phyloP scores from a whole-genome alignment of 2,888 invertebrate genomes.

The Limnephilus marmoratus region DNA sequence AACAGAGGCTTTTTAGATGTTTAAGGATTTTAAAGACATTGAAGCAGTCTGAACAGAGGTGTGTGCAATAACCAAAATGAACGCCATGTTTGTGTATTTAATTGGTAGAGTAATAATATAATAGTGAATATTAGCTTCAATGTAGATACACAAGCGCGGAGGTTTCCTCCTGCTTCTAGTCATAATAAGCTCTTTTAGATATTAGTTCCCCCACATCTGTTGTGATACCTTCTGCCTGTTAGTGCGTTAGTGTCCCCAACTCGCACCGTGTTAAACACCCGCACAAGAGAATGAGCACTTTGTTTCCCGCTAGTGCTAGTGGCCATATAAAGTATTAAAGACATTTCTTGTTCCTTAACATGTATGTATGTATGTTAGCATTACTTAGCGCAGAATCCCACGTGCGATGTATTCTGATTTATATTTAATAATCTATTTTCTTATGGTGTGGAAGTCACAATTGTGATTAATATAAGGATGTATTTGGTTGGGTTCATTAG shows the following conservation, averaged over 20 bases:
- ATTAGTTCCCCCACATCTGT: neutral
- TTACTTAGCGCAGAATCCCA: neutral
- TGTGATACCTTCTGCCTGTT: neutral
- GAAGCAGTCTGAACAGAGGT: conserved; percentile 6
- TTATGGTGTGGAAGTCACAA: conserved; percentile 8
- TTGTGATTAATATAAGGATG: conserved; percentile 19
- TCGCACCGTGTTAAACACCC: conserved; percentile 14
- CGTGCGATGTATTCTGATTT: conserved; percentile 13
- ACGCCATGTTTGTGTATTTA: conserved; percentile 45
- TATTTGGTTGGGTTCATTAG: neutral
- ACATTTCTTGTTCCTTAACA: conserved; percentile 15
- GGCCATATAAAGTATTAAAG: conserved; percentile 16
- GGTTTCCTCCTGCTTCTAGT: conserved; percentile 36
- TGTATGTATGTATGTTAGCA: conserved; percentile 4
- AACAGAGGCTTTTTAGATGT: conserved; percentile 37
- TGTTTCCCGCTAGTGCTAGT: neutral
- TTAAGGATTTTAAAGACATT: conserved; percentile 41
- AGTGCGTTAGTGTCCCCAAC: neutral
- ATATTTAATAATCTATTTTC: conserved; percentile 39
- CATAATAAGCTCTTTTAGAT: conserved; percentile 39
- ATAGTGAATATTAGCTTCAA: conserved; percentile 27
- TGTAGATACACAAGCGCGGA: conserved; percentile 41
- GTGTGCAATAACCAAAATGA: conserved; percentile 54
- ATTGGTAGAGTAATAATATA: conserved; percentile 27
- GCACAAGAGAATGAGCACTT: conserved; percentile 7